These are phyloP conservation scores for Megaleporinus macrocephalus DNA, from an alignment of 2,113 vertebrate species.

Conservation along the genomic window DNA sequence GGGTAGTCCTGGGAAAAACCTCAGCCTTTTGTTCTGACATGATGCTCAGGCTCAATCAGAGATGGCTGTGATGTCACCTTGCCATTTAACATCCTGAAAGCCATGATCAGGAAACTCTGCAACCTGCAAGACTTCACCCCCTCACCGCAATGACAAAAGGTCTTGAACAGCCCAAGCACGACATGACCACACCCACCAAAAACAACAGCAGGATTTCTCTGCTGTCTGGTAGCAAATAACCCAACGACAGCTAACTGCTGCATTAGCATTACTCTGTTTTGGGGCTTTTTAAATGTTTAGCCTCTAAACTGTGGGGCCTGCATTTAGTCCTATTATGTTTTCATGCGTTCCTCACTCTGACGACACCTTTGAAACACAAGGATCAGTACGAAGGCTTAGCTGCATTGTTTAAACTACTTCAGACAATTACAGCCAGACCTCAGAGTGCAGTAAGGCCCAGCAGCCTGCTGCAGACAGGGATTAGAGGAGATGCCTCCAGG, in stretches of 20 bases:
- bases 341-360: constrained; percentile 47
- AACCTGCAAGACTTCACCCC: not conserved
- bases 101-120: not conserved
- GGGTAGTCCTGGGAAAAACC: constrained; percentile 57
- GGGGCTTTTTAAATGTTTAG: not conserved
- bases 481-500: constrained; percentile 47
- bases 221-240: not conserved
- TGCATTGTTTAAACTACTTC: constrained; percentile 75
- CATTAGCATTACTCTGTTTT: not conserved
- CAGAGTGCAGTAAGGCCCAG: constrained; percentile 61
- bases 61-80: constrained; percentile 41
- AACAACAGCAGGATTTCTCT: not conserved
- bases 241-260: not conserved
- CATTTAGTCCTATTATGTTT: not conserved
- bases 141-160: not conserved
- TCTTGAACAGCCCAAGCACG: not conserved
- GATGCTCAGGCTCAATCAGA: constrained; percentile 42
- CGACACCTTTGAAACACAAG: constrained; percentile 71
- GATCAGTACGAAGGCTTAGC: constrained; percentile 69
- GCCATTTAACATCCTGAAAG: constrained; percentile 41
- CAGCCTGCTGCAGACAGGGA: constrained; percentile 45
- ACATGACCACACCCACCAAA: not conserved
- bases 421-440: constrained; percentile 69
- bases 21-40: constrained; percentile 45
- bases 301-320: not conserved